Conservation (phyloP, 1,140 invertebrate genomes). For the Euura saliciscinereae region DNA sequence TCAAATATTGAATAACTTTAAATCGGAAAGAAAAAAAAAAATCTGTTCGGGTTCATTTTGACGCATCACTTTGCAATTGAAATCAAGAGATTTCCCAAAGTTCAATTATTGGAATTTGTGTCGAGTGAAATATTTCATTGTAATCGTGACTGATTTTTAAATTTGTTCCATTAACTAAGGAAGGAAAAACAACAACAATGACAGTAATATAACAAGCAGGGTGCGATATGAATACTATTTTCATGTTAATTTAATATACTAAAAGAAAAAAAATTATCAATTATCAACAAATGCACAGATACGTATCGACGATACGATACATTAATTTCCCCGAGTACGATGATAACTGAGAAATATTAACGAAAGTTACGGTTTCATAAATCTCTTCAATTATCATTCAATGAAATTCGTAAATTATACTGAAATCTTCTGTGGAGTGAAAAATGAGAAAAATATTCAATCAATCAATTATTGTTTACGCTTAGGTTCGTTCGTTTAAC, state of each 20-base stretch:
- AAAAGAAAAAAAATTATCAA: no score
- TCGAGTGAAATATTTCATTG: no score
- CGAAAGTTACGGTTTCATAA: not conserved
- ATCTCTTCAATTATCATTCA: not conserved
- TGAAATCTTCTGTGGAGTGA: no score
- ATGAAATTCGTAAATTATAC: no score
- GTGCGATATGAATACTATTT: slow-evolving; percentile 5
- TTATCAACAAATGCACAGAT: not conserved
- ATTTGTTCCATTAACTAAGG: not conserved
- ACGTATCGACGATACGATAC: not conserved
- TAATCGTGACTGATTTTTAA: no score
- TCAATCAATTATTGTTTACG: not conserved
- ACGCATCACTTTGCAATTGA: no score
- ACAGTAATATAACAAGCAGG: slow-evolving; percentile 3
- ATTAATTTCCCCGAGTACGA: not conserved
- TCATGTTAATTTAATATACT: not conserved
- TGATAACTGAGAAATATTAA: not conserved
- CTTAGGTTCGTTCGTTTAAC: not conserved
- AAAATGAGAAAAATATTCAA: not conserved
- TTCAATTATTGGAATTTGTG: no score
- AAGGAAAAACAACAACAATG: no score
- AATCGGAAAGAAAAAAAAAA: not conserved
- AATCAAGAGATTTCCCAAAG: no score
- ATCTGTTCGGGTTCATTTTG: no score
- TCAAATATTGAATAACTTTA: not conserved